Base-by-base conservation (phyloP, 2,113 vertebrate species). In the Macquaria australasica region DNA sequence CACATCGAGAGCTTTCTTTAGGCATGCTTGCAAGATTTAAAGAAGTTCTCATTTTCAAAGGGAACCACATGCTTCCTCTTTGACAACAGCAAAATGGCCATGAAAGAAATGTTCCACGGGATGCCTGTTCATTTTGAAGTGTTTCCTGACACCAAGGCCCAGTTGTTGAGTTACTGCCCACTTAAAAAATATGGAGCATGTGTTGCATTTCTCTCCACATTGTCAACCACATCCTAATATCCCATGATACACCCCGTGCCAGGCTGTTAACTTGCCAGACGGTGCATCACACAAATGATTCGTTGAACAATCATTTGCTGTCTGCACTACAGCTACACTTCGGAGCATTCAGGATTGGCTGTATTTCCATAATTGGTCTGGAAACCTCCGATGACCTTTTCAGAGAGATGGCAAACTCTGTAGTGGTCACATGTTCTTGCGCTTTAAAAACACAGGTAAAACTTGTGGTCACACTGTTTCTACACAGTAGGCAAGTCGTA, bases 11-110 rank as follows among this genome's bases (percentile, higher is more conserved):
- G 73, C 64, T 77, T 34, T 75, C 68, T 73, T 67, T 63, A 79
- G 84, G 59, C 34, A 81, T 43, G 43, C 64, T 82, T 89, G 67
- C 76, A 59, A 55, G 48, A 82, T 81, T 85, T 72, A 75, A 79
- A 67, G 69, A 85, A 85, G 74, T 90, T 88, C 73, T 69, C 68
- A 63, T 88, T 89, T 85, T 77, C 23, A 69, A 86, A 83, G 45
- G 64, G 82, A 90, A 89, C 79, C 37, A 63, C 9, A 20, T 25
- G 34, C 76, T 93, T 93, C 92, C 86, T 85, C 87, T 84, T 83
- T 85, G 34, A 75, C 74, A 39, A 37, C 5, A 9, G 3, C 48
- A 9, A 59, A 76, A 81, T 25, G 20, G 8, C 53, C 41, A 45
- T 23, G 7, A 70, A 67, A 81, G n/a, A 59, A 50, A 53, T 14